phyloP scores from a whole-genome alignment of 2,113 vertebrate species.

The Brachypodius melanocephalos region DNA sequence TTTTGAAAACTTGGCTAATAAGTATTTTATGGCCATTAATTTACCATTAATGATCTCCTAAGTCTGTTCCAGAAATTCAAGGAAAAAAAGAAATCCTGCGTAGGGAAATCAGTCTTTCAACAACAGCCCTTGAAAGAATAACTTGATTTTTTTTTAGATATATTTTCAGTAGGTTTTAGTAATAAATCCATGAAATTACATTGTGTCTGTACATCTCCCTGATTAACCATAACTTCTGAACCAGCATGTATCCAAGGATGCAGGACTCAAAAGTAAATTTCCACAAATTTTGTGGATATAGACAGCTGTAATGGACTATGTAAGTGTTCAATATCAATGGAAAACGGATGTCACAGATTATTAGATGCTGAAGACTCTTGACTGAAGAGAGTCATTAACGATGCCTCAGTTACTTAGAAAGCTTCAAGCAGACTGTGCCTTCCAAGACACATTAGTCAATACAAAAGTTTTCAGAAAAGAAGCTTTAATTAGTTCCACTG shows the following conservation, averaged over 20 bases:
- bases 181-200: background rate
- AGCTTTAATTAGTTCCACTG: background rate
- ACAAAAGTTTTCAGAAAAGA: background rate
- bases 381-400: background rate
- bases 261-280: background rate
- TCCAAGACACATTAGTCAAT: background rate
- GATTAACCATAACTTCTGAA: background rate
- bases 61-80: background rate
- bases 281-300: background rate
- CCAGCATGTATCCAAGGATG: background rate
- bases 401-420: background rate
- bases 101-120: background rate
- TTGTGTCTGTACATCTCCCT: background rate
- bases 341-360: background rate
- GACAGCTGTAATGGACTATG: background rate
- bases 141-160: background rate
- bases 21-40: background rate
- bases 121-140: background rate
- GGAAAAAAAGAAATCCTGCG: background rate
- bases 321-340: background rate
- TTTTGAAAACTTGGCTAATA: background rate
- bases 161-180: accelerated
- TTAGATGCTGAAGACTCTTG: background rate
- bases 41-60: background rate
- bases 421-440: background rate